Conservation (phyloP, 1,140 invertebrate species). For the Lepidostoma basale region DNA sequence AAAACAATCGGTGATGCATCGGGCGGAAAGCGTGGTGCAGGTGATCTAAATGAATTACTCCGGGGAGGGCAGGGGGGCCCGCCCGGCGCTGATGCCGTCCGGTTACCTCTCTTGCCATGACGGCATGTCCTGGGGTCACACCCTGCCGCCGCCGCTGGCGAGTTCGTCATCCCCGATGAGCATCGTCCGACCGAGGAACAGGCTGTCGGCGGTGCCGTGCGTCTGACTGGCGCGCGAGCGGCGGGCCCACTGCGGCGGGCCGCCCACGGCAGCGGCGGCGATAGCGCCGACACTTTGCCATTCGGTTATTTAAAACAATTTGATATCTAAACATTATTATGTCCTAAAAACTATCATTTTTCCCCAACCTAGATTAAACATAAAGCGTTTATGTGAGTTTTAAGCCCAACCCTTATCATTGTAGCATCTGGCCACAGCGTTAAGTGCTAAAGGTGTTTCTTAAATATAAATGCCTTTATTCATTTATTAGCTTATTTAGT, state of each 20-base stretch:
- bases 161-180: slow-evolving; percentile 41
- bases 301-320: too few relatives aligned
- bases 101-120: slow-evolving; percentile 63
- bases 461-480: too few relatives aligned
- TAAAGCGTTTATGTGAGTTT: too few relatives aligned
- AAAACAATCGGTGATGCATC: too few relatives aligned
- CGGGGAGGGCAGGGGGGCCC: slow-evolving; percentile 48
- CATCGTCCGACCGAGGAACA: slow-evolving; percentile 34
- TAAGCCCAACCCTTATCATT: too few relatives aligned
- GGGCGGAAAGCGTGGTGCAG: background rate
- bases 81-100: slow-evolving; percentile 48
- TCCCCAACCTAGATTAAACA: too few relatives aligned
- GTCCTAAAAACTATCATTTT: too few relatives aligned
- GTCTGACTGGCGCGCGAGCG: slow-evolving; percentile 53
- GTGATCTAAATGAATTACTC: background rate
- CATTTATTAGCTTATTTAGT: too few relatives aligned
- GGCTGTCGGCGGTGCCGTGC: slow-evolving; percentile 33
- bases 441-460: too few relatives aligned
- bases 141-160: slow-evolving; percentile 49
- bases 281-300: background rate
- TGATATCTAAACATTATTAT: too few relatives aligned
- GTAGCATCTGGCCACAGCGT: too few relatives aligned
- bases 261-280: slow-evolving; percentile 1
- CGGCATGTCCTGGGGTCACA: slow-evolving; percentile 61
- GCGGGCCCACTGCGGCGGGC: slow-evolving; percentile 54